phyloP scores from a whole-genome alignment of 2,888 invertebrate species.

The Chelonus formosanus region DNA sequence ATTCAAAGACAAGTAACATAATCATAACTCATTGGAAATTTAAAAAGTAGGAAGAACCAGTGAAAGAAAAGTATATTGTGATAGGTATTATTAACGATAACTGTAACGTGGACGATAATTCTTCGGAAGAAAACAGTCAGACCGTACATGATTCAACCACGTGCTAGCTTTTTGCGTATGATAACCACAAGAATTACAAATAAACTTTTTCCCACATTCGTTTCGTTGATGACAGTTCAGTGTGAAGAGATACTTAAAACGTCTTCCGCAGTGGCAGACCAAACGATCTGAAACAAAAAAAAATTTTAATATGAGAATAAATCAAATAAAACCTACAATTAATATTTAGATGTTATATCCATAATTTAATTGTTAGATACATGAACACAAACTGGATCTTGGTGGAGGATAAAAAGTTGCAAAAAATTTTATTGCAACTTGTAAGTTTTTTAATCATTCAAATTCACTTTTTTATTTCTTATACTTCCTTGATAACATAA shows the following conservation, averaged over 20 bases:
- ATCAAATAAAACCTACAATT: slow-evolving; percentile 20
- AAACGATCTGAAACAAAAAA: slow-evolving; percentile 43
- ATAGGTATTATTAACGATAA: too few species aligned
- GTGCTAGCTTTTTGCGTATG: slow-evolving; percentile 36
- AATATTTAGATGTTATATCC: background rate
- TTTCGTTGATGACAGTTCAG: slow-evolving; percentile 46
- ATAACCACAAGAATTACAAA: slow-evolving; percentile 43
- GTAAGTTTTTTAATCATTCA: too few species aligned
- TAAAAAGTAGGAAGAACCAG: too few species aligned
- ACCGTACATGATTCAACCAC: slow-evolving; percentile 42
- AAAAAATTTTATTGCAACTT: too few species aligned
- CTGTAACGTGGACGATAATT: background rate
- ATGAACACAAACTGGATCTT: too few species aligned
- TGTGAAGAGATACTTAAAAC: slow-evolving; percentile 46
- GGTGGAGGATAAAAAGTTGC: too few species aligned
- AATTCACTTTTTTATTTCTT: too few species aligned
- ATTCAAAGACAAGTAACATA: too few species aligned
- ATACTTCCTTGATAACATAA: slow-evolving; percentile 39
- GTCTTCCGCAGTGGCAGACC: slow-evolving; percentile 44
- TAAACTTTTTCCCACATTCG: slow-evolving; percentile 44
- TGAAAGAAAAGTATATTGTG: too few species aligned
- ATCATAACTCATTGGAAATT: too few species aligned
- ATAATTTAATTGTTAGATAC: slow-evolving; percentile 8
- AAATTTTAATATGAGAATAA: slow-evolving; percentile 37
- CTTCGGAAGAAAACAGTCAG: slow-evolving; percentile 6